A percentile compares a stretch with the other conserved stretches of the same genome.
Conservation (phyloP, 1,140 invertebrate species). For the Rhagoletis pomonella region DNA sequence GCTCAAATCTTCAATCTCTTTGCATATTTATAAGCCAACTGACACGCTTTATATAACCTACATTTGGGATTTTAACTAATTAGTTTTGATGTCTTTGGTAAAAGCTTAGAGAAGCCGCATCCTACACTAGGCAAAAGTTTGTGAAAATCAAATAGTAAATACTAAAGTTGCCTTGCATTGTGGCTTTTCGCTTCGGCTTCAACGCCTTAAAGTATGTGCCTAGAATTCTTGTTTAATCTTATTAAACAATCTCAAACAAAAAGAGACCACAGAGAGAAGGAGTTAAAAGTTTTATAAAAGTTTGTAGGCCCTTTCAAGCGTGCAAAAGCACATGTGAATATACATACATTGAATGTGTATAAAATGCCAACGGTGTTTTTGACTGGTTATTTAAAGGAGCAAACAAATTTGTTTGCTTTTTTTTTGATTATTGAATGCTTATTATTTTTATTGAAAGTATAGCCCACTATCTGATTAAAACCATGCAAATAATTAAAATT, state of each 20-base stretch:
- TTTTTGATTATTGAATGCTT: too few species aligned
- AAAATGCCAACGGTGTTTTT: neutral
- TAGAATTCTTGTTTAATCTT: neutral
- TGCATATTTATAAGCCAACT: neutral
- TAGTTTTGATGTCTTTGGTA: slow-evolving; percentile 37
- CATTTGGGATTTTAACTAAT: neutral
- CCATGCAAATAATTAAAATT: too few species aligned
- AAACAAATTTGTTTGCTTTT: too few species aligned
- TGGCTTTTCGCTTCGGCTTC: slow-evolving; percentile 13
- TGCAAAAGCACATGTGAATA: too few species aligned
- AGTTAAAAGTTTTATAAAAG: slow-evolving; percentile 33
- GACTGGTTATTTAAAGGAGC: neutral
- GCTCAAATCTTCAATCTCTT: neutral
- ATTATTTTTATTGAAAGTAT: too few species aligned
- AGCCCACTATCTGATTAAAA: too few species aligned
- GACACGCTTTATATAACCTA: neutral
- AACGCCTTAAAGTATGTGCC: slow-evolving; percentile 12
- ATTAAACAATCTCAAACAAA: slow-evolving; percentile 4
- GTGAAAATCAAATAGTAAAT: neutral
- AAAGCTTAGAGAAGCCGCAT: too few species aligned
- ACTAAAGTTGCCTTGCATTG: neutral
- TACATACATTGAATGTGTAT: too few species aligned
- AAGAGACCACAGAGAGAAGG: neutral
- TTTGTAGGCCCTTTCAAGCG: neutral
- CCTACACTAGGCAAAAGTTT: neutral